These are phyloP conservation scores for Scaptomyza tumidula DNA, from an alignment of 2,888 invertebrate genomes.

Conservation along the genomic window DNA sequence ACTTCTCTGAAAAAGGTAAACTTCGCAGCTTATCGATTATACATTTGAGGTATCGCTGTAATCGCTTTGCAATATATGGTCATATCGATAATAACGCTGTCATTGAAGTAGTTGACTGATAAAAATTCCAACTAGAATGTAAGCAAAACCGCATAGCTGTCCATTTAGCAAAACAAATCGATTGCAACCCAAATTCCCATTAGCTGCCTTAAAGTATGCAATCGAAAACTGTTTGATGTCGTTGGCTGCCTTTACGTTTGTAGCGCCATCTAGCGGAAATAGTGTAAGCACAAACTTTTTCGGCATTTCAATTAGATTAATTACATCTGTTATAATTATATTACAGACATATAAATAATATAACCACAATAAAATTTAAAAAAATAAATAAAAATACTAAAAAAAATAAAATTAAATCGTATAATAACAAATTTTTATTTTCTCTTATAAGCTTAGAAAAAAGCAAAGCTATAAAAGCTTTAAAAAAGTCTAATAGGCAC, in stretches of 20 bases:
- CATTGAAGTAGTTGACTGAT: too few species aligned
- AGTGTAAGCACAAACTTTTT: not conserved
- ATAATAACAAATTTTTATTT: not conserved
- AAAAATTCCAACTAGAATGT: too few species aligned
- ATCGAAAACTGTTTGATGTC: constrained; percentile 6
- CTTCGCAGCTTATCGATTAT: constrained; percentile 1
- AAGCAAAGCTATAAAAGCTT: too few species aligned
- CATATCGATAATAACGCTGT: too few species aligned
- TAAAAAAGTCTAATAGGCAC: too few species aligned
- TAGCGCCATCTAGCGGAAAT: constrained; percentile 36
- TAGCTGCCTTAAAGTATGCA: constrained; percentile 36
- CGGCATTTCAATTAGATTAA: not conserved
- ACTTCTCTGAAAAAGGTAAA: not conserved
- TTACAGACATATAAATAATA: not conserved
- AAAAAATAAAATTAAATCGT: not conserved
- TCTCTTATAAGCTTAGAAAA: too few species aligned
- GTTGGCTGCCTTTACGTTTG: not conserved
- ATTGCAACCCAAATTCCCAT: not conserved
- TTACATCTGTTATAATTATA: too few species aligned
- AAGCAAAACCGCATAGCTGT: not conserved
- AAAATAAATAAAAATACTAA: not conserved
- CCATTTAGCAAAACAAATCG: not conserved
- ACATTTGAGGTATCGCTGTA: not conserved
- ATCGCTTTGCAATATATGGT: not conserved
- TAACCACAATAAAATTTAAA: not conserved